Conservation (phyloP, 2,113 vertebrate genomes). For the Callipepla californica region DNA sequence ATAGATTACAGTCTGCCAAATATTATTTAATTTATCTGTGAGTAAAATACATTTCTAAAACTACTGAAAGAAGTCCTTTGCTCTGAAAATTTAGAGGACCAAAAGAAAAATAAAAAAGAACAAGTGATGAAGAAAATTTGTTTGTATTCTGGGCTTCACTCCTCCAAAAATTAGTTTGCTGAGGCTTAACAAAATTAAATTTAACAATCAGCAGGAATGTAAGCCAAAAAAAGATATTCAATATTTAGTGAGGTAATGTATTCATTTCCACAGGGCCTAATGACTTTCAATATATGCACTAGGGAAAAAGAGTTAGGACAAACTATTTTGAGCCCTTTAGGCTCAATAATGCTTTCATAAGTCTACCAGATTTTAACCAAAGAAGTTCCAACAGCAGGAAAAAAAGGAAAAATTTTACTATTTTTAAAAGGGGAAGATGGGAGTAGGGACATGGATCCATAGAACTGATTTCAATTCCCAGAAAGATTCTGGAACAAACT, state of each 20-base stretch:
- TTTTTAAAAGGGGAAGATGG: neutral
- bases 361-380: neutral
- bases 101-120: neutral
- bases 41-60: neutral
- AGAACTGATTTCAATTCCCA: slow-evolving; percentile 45
- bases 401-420: neutral
- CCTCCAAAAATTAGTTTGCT: neutral
- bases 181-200: slow-evolving; percentile 46
- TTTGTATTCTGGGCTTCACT: slow-evolving; percentile 8
- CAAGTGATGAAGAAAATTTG: neutral
- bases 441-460: neutral
- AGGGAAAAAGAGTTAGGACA: neutral
- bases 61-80: neutral
- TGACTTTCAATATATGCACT: neutral
- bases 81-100: neutral
- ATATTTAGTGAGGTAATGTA: slow-evolving; percentile 31
- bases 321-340: neutral
- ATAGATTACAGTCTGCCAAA: slow-evolving; percentile 21
- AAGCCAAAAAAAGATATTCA: slow-evolving; percentile 9
- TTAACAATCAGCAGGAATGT: slow-evolving; percentile 30
- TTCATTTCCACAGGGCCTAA: slow-evolving; percentile 1
- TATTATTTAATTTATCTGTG: slow-evolving; percentile 2
- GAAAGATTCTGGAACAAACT: slow-evolving; percentile 31
- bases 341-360: neutral
- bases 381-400: neutral